Evolutionary conservation across 2,888 invertebrate genomes (phyloP), one percentile per base, ranked within the genome.

Genomic region (Syritta pipiens): DNA sequence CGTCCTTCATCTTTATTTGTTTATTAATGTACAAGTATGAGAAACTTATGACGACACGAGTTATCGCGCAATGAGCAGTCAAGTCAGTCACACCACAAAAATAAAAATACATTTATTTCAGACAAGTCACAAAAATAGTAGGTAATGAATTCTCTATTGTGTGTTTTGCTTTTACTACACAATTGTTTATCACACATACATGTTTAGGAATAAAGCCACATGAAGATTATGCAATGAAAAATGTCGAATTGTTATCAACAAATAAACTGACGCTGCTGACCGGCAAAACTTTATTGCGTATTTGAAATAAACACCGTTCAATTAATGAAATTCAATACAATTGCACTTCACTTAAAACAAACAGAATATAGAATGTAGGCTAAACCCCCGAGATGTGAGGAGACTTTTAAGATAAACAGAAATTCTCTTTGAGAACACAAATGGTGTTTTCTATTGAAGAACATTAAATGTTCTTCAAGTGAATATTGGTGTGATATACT

Each of bases 1-100:
- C 32, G 55, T 63, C 48, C 71, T 62, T 62, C 55, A 40, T 22
- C 4, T 32, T 28, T 19, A 40, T 44, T 60, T 71, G 20, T 46
- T 19, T 46, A 37, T 30, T 37, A 17, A 17, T 28, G 57, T 48
- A 55, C 30, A 42, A 28, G 37, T 37, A 17, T 17, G 17, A 59
- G 44, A 60, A 44, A n/a, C n/a, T n/a, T 51, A 51, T 59, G 59
- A 69, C 59, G 60, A 69, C 49, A 60, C 3, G 44, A 55, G 3
- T 44, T 3, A 9, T 42, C 28, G 32, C n/a, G n/a, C 37, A 57
- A 60, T 14, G 14, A n/a, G n/a, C 14, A 35, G 6, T 5, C 5
- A 12, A 4, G 12, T 12, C 12, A 35, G 6, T 7, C n/a, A 28
- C 28, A 28, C 2, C 28, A 4, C 28, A 35, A 9, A 35, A 46